These are phyloP conservation scores for Scartelaos histophorus DNA, from an alignment of 2,113 vertebrate species.

Conservation along the genomic window DNA sequence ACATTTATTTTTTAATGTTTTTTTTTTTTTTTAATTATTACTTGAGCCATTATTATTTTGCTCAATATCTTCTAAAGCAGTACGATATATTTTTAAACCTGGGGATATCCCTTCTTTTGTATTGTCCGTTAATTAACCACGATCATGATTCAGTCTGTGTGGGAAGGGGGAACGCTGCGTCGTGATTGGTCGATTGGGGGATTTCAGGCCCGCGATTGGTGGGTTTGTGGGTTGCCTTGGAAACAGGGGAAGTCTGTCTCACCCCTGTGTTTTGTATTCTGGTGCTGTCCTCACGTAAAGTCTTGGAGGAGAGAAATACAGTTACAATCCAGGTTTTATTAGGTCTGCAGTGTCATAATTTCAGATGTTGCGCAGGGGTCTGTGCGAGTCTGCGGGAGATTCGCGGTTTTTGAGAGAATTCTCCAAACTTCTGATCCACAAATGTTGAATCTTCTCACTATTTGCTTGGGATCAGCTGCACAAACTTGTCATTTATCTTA, in stretches of 20 bases:
- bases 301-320: slow-evolving; percentile 49
- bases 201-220: neutral
- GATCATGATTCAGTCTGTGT: slow-evolving; percentile 35
- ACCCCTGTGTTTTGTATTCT: slow-evolving; percentile 65
- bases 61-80: neutral
- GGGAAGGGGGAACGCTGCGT: slow-evolving; percentile 41
- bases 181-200: slow-evolving; percentile 40
- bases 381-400: too few relatives aligned
- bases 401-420: too few relatives aligned
- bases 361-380: neutral
- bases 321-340: slow-evolving; percentile 30
- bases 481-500: too few relatives aligned
- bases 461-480: too few relatives aligned
- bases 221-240: slow-evolving; percentile 69
- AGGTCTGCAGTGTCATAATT: neutral
- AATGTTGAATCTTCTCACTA: too few relatives aligned
- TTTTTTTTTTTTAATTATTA: neutral
- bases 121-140: slow-evolving; percentile 40
- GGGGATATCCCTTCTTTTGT: slow-evolving; percentile 25
- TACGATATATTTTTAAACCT: neutral
- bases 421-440: neutral
- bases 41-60: neutral
- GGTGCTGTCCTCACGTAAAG: slow-evolving; percentile 50
- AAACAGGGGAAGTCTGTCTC: slow-evolving; percentile 69
- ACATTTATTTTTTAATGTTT: neutral